Base-by-base conservation (phyloP, 2,888 invertebrate species). In the Pristionchus arcanus region DNA sequence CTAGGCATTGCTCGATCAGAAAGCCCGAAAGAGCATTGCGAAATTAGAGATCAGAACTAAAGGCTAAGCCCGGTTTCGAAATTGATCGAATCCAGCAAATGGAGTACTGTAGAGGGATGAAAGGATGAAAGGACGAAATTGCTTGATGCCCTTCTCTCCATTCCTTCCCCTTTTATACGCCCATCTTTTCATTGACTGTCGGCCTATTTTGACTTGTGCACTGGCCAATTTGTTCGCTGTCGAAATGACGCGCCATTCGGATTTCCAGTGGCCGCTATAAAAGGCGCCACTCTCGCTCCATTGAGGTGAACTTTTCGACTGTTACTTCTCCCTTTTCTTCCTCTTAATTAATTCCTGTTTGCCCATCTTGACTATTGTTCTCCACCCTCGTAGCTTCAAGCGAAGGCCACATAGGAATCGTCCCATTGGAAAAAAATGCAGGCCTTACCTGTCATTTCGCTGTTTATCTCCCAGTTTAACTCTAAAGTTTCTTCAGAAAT, bases 241-340 rank as follows among this genome's bases (percentile, higher is more conserved):
- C 49, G 81, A 81, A 81, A 81, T 81, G 81, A 42, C 81, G 81
- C 81, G n/a, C n/a, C 42, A 81, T 49, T 81, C 34, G 28, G n/a
- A 81, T 81, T 81, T 81, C 81, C 15, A 81, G 19, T 28, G 49
- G n/a, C 28, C n/a, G 53, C 49, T 81, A 81, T 81, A 81, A 81
- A 81, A 81, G 81, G 81, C 49, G 31, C 25, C 19, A n/a, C 74
- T 31, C 21, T 34, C 63, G 37, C 37, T 49, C 81, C 49, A 81
- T 81, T n/a, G 81, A 81, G 81, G 49, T 53, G 49, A 81, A 81
- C 81, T 81, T 81, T 53, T 53, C 15, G n/a, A 25, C 28, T 42
- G 42, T 34, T 31, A 71, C 34, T 31, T 71, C 71, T 63, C 63
- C 16, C 21, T 34, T 71, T 71, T 15, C 31, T 34, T 34, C 21